phyloP scores from a whole-genome alignment of 64 coral and sea anemone genomes.

The Montipora sp. region DNA sequence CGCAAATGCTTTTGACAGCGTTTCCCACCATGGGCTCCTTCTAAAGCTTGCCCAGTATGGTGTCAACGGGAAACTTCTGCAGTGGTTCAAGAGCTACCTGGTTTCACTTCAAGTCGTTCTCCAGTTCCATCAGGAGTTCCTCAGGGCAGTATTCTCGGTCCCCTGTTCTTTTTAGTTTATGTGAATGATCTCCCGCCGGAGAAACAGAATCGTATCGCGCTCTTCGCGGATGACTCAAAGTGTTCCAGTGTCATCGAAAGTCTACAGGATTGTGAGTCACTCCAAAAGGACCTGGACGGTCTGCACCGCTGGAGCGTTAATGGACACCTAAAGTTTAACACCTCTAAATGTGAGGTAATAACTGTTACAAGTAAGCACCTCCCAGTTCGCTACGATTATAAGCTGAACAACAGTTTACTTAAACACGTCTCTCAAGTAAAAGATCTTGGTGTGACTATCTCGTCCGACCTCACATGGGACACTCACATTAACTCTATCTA shows the following conservation, averaged over 20 bases:
- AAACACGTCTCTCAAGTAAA: conserved; percentile 1
- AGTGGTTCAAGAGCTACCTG: conserved; percentile 39
- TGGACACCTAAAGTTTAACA: conserved; percentile 26
- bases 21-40: conserved; percentile 7
- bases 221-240: conserved; percentile 38
- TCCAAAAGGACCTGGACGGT: no score
- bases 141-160: conserved; percentile 26
- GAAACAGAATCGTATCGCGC: not conserved
- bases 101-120: conserved; percentile 1
- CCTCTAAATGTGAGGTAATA: not conserved
- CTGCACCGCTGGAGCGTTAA: not conserved
- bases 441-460: conserved; percentile 26
- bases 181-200: conserved; percentile 16
- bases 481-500: conserved; percentile 14
- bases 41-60: conserved; percentile 36
- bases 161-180: conserved; percentile 44
- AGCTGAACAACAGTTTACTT: not conserved
- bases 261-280: not conserved
- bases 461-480: conserved; percentile 9
- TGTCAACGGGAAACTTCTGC: conserved; percentile 8
- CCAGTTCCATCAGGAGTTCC: conserved; percentile 37
- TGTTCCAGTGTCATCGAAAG: not conserved
- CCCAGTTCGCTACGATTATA: conserved; percentile 14
- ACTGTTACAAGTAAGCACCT: conserved; percentile 4
- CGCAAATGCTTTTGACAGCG: conserved; percentile 33